Evolutionary conservation across 2,888 invertebrate genomes (phyloP), one percentile per base, ranked within the genome.

Genomic region (Gymnoscelis rufifasciata): DNA sequence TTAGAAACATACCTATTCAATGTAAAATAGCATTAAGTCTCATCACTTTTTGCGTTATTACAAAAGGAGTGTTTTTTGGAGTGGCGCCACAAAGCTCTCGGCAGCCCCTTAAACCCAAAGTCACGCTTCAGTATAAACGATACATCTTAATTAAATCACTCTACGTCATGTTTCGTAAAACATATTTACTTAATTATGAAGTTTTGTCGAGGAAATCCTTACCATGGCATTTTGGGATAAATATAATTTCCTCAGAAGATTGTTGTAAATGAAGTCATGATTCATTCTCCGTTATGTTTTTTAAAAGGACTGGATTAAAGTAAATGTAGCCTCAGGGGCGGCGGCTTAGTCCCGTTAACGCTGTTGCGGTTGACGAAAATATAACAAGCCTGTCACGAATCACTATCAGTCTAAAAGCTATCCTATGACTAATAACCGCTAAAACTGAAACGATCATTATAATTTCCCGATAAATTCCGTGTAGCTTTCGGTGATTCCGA

Each of bases 61-160:
- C n/a, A n/a, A n/a, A n/a, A n/a, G n/a, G n/a, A n/a, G n/a, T n/a
- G 19, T 35, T 31, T 12, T 35, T 15, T 10, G 19, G 11, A 7
- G 35, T 35, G 35, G 35, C 33, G 7, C 35, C 19, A 35, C 35
- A 10, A 3, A 23, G n/a, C 11, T 35, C 10, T 11, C 10, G 35
- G 35, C 19, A 1, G 10, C 35, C 11, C 35, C 33, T 10, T 10
- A 19, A 35, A 19, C 35, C 35, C 73, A 64, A 66, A 80, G 79
- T 82, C 82, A 80, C 72, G 81, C 73, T 64, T 68, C 71, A 68
- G 60, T 68, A 68, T 70, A 71, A 78, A 83, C 80, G 82, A 86
- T 84, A 78, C 73, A 71, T 80, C 79, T 82, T 82, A 83, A 84
- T 86, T 84, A 84, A 78, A 79, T 70, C 41, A 49, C 33, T 48